These are phyloP conservation scores for Sigmodon hispidus DNA, from an alignment of 2,113 vertebrate genomes.

Conservation along the genomic window DNA sequence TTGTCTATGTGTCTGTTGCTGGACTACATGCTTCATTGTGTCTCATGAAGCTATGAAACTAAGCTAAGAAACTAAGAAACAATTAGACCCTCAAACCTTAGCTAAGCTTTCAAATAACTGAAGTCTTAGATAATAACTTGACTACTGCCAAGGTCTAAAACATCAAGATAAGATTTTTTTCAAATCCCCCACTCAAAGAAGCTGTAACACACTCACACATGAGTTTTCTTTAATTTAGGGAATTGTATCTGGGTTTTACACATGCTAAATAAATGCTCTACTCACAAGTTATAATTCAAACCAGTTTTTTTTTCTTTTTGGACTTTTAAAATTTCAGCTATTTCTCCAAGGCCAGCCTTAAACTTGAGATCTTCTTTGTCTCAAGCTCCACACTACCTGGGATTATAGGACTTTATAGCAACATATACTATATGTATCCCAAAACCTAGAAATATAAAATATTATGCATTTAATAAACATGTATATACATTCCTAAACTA, in stretches of 20 bases:
- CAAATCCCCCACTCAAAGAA: constrained; percentile 21
- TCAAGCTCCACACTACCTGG: background rate
- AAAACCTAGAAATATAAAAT: background rate
- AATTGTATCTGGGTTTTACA: background rate
- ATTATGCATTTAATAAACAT: background rate
- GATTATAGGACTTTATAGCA: background rate
- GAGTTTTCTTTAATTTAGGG: background rate
- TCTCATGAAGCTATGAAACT: too few relatives aligned
- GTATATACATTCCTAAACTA: background rate
- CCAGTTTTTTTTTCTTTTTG: background rate
- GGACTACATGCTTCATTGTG: too few relatives aligned
- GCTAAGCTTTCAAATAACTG: constrained; percentile 8
- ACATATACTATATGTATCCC: background rate
- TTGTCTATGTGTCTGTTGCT: background rate
- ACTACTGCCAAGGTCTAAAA: background rate
- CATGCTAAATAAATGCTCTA: background rate
- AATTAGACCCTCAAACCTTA: background rate
- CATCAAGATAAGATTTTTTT: background rate
- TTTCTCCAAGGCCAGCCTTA: background rate
- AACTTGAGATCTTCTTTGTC: background rate
- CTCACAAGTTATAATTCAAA: background rate
- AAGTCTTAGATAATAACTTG: background rate
- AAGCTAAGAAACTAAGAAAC: too few relatives aligned
- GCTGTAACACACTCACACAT: background rate
- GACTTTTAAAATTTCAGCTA: background rate